Conservation (phyloP, 2,888 invertebrate genomes). For the Oxycera nigricornis region DNA sequence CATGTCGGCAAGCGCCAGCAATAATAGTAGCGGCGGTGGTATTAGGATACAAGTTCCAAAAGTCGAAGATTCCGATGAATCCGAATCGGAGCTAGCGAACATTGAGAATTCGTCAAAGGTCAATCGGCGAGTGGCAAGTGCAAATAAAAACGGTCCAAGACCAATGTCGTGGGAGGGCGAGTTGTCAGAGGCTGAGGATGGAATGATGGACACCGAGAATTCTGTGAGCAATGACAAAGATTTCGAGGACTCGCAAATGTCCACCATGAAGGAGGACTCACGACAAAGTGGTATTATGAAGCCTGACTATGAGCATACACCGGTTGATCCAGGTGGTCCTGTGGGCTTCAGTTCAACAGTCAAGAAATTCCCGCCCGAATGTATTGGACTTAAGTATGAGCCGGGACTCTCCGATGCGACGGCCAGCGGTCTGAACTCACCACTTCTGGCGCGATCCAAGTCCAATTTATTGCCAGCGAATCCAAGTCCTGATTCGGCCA, state of each 20-base stretch:
- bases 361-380: constrained; percentile 43
- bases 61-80: constrained; percentile 58
- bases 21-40: constrained; percentile 50
- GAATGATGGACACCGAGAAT: constrained; percentile 62
- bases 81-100: constrained; percentile 60
- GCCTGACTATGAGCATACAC: constrained; percentile 45
- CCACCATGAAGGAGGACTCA: constrained; percentile 41
- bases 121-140: constrained; percentile 64
- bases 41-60: constrained; percentile 55
- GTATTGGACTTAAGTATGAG: constrained; percentile 36
- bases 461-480: constrained; percentile 73
- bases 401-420: constrained; percentile 49
- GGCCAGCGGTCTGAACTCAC: constrained; percentile 65
- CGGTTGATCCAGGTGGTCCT: constrained; percentile 40
- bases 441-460: constrained; percentile 71
- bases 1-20: constrained; percentile 53
- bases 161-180: constrained; percentile 97
- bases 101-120: constrained; percentile 63
- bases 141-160: constrained; percentile 65
- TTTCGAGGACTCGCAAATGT: constrained; percentile 44
- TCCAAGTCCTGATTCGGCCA: constrained; percentile 87
- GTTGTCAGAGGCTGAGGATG: constrained; percentile 84
- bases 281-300: constrained; percentile 36
- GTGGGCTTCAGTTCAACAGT: constrained; percentile 40
- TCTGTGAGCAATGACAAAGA: constrained; percentile 46